phyloP scores from a whole-genome alignment of 1,140 invertebrate genomes.

The Sycophaga agraensis region DNA sequence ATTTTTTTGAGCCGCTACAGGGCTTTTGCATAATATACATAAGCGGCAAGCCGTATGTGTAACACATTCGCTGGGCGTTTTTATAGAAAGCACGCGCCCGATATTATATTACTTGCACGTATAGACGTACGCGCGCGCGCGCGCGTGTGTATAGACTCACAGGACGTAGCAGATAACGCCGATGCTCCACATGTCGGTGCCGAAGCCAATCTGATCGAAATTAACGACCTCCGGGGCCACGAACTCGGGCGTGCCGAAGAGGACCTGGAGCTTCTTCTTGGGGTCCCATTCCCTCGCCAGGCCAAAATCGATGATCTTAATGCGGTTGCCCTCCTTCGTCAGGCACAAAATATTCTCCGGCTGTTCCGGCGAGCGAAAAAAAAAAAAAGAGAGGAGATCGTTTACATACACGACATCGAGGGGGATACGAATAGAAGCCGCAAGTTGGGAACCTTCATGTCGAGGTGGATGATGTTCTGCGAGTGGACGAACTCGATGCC shows the following conservation, averaged over 20 bases:
- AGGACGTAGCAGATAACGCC: slow-evolving; percentile 97
- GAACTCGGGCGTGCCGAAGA: slow-evolving; percentile 98
- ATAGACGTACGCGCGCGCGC: too few species aligned
- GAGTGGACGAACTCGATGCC: slow-evolving; percentile 95
- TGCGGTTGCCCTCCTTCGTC: slow-evolving; percentile 90
- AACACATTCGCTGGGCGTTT: too few species aligned
- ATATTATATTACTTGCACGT: too few species aligned
- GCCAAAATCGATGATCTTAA: slow-evolving; percentile 98
- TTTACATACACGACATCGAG: too few species aligned
- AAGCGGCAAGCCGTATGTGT: too few species aligned
- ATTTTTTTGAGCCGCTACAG: too few species aligned
- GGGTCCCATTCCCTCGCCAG: slow-evolving; percentile 90
- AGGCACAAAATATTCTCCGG: slow-evolving; percentile 97
- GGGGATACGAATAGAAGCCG: too few species aligned
- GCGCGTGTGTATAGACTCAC: slow-evolving; percentile 69
- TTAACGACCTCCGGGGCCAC: slow-evolving; percentile 98
- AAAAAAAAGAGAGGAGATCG: too few species aligned
- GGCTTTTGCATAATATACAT: too few species aligned
- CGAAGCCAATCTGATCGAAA: slow-evolving; percentile 92
- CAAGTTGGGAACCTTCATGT: slow-evolving; percentile 79
- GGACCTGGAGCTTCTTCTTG: slow-evolving; percentile 84
- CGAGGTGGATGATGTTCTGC: slow-evolving; percentile 91
- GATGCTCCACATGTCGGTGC: slow-evolving; percentile 97
- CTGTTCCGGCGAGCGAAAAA: slow-evolving; percentile 56
- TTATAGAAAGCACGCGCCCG: too few species aligned